Conservation (phyloP, 2,888 invertebrate species). For the Philopedon plagiatum region DNA sequence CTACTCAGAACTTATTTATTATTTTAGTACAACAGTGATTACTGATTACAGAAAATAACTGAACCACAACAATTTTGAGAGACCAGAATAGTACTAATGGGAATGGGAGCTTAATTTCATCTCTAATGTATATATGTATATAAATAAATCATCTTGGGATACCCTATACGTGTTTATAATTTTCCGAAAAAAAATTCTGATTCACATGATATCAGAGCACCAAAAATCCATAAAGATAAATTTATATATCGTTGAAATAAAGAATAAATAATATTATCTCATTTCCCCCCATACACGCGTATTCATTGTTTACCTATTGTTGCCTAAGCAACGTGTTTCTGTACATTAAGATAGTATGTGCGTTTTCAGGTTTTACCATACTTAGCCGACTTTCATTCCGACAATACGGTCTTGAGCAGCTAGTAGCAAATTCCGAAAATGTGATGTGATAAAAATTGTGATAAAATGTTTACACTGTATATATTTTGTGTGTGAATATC, state of each 20-base stretch:
- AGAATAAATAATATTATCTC: conserved; percentile 10
- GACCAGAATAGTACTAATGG: too few relatives aligned
- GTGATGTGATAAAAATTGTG: neutral
- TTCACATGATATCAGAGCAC: conserved; percentile 1
- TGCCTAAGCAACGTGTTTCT: neutral
- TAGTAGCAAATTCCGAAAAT: conserved; percentile 2
- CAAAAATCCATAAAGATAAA: conserved; percentile 16
- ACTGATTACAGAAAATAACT: too few relatives aligned
- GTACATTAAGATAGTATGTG: neutral
- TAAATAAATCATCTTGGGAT: neutral
- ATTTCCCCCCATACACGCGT: neutral
- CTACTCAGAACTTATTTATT: too few relatives aligned
- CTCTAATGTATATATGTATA: too few relatives aligned
- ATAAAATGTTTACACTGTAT: conserved; percentile 1
- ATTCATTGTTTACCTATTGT: neutral
- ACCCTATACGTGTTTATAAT: neutral
- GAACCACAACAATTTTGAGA: too few relatives aligned
- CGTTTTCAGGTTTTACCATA: neutral
- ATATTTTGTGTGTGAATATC: neutral
- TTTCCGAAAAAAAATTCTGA: neutral
- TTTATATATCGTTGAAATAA: neutral
- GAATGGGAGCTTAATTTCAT: too few relatives aligned
- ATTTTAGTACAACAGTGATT: too few relatives aligned
- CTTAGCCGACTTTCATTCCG: neutral
- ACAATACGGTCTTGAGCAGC: neutral